phyloP scores from a whole-genome alignment of 2,888 invertebrate genomes.

The Amblyjoppa fuscipennis region DNA sequence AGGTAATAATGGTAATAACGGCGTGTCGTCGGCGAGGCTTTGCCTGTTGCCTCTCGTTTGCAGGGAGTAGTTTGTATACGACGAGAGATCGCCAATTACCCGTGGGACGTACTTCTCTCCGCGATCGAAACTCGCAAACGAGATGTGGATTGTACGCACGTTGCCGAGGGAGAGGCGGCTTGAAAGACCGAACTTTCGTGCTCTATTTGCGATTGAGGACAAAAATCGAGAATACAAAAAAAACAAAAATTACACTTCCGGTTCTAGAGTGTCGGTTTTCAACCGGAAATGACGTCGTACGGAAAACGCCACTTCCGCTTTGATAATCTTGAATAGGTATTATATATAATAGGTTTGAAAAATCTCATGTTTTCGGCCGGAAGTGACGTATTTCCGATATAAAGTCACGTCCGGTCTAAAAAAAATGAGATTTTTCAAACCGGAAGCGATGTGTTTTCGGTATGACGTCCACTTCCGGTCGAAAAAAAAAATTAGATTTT shows the following conservation, averaged over 20 bases:
- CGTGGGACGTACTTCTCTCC: constrained; percentile 32
- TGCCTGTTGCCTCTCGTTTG: constrained; percentile 39
- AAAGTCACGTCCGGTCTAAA: too few relatives aligned
- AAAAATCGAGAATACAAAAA: background rate
- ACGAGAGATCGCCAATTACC: constrained; percentile 41
- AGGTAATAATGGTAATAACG: constrained; percentile 60
- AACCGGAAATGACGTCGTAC: too few relatives aligned
- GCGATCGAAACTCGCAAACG: constrained; percentile 42
- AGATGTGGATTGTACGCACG: constrained; percentile 29
- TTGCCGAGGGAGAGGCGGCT: constrained; percentile 10
- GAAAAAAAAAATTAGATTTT: too few relatives aligned
- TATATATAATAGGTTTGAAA: too few relatives aligned
- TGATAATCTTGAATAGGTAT: too few relatives aligned
- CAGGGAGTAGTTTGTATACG: constrained; percentile 14
- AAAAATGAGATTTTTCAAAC: too few relatives aligned
- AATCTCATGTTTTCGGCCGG: too few relatives aligned
- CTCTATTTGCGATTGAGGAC: background rate
- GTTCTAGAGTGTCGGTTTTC: background rate
- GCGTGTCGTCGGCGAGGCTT: constrained; percentile 54
- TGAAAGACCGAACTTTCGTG: constrained; percentile 13
- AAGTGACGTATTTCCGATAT: too few relatives aligned
- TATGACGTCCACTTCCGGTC: too few relatives aligned
- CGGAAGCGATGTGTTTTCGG: too few relatives aligned
- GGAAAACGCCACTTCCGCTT: too few relatives aligned
- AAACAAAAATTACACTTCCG: background rate